These are phyloP conservation scores for Panthera tigris DNA, from an alignment of 2,113 vertebrate genomes.

Conservation along the genomic window DNA sequence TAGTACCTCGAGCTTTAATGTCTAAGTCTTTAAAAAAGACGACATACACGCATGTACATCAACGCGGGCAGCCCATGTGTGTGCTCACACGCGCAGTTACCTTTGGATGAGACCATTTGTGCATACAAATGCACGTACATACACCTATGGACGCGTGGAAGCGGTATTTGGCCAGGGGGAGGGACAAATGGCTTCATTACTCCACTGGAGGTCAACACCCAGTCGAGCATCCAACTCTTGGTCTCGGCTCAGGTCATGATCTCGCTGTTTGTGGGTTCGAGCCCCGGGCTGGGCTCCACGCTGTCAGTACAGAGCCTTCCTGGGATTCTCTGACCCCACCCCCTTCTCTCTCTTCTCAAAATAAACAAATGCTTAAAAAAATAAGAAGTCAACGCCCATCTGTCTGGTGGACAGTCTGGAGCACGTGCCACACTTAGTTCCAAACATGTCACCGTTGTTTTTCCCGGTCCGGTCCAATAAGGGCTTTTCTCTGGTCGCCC, in stretches of 20 bases:
- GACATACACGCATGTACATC: too few species aligned
- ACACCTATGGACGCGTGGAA: neutral
- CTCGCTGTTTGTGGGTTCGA: too few species aligned
- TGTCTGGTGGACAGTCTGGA: neutral
- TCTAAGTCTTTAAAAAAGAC: neutral
- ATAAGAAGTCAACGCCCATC: accelerated
- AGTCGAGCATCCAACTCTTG: neutral
- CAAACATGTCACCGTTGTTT: accelerated
- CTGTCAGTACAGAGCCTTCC: too few species aligned
- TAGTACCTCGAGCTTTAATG: accelerated
- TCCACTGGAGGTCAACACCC: neutral
- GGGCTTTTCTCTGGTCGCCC: neutral
- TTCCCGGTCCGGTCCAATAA: neutral
- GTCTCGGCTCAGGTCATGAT: too few species aligned
- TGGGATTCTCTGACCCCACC: too few species aligned
- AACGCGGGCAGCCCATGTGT: accelerated
- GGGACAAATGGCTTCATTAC: neutral
- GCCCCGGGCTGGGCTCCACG: too few species aligned
- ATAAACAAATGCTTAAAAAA: neutral
- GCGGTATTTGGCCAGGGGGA: neutral
- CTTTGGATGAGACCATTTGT: neutral
- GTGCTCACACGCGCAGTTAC: too few species aligned
- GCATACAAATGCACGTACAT: neutral
- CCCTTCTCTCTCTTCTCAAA: too few species aligned
- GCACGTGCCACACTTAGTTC: neutral